phyloP scores from a whole-genome alignment of 2,797 vertebrate species.

The Mus spretus region DNA sequence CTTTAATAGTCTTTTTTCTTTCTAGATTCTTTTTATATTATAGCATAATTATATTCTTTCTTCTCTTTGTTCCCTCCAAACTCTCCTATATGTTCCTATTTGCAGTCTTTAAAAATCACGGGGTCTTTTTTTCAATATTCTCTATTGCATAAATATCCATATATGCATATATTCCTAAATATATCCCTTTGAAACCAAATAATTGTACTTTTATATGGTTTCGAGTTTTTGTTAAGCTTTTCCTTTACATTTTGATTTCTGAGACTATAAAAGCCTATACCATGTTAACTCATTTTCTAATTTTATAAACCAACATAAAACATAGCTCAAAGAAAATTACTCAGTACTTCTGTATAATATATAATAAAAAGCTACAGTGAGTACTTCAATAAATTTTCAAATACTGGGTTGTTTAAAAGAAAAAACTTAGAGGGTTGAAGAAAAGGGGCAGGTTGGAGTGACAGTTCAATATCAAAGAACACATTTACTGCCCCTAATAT shows the following conservation, averaged over 20 bases:
- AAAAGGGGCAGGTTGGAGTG: background rate
- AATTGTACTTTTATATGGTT: background rate
- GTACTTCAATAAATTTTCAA: background rate
- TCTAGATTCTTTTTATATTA: background rate
- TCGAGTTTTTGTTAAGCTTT: background rate
- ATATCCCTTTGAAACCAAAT: background rate
- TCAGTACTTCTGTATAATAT: background rate
- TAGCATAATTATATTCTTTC: background rate
- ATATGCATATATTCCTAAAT: background rate
- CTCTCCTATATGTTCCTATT: background rate
- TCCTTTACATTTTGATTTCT: background rate
- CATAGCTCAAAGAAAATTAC: background rate
- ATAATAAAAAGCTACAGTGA: background rate
- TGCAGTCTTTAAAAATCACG: background rate
- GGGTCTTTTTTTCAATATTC: background rate
- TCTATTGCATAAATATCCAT: background rate
- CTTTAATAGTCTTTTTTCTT: background rate
- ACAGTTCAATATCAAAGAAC: background rate
- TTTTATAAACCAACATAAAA: background rate
- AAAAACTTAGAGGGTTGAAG: background rate
- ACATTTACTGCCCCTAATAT: background rate
- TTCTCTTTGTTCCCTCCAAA: background rate
- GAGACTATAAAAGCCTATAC: background rate
- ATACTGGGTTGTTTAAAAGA: background rate
- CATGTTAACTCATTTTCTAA: constrained; percentile 11